A percentile compares a stretch with the other conserved stretches of the same genome.
Conservation (phyloP, 2,888 invertebrate genomes). For the Siphlonurus alternatus region DNA sequence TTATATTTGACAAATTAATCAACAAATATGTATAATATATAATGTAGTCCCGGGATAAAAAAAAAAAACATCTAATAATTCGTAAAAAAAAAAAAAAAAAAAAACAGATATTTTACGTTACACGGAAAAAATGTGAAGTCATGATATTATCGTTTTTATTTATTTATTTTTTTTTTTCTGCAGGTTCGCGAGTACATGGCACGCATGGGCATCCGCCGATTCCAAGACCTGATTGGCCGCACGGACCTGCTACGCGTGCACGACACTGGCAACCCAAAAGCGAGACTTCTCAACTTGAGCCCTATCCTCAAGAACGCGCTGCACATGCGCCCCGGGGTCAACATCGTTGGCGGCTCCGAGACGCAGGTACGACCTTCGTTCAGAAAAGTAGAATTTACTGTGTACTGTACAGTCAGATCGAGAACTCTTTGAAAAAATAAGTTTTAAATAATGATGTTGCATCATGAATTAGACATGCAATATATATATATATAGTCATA, state of each 20-base stretch:
- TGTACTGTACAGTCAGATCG: too few relatives aligned
- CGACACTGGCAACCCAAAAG: slow-evolving; percentile 59
- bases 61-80: too few relatives aligned
- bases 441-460: too few relatives aligned
- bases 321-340: slow-evolving; percentile 75
- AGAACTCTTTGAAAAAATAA: too few relatives aligned
- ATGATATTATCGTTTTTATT: too few relatives aligned
- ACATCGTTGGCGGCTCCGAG: slow-evolving; percentile 78
- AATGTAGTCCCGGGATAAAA: too few relatives aligned
- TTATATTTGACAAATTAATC: too few relatives aligned
- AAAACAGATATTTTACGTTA: too few relatives aligned
- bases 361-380: slow-evolving; percentile 35
- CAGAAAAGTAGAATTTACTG: slow-evolving; percentile 16
- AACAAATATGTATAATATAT: too few relatives aligned
- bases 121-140: too few relatives aligned
- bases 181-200: slow-evolving; percentile 84
- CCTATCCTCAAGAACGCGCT: slow-evolving; percentile 77
- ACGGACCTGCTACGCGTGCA: slow-evolving; percentile 72
- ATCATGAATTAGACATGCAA: background rate
- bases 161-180: too few relatives aligned
- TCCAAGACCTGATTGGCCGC: slow-evolving; percentile 83
- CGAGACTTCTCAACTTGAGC: slow-evolving; percentile 66
- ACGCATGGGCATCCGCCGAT: slow-evolving; percentile 66
- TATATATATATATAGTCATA: background rate
- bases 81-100: too few relatives aligned